Evolutionary conservation across 1,140 invertebrate genomes (phyloP).

Genomic region (Rhizoglyphus robini): DNA sequence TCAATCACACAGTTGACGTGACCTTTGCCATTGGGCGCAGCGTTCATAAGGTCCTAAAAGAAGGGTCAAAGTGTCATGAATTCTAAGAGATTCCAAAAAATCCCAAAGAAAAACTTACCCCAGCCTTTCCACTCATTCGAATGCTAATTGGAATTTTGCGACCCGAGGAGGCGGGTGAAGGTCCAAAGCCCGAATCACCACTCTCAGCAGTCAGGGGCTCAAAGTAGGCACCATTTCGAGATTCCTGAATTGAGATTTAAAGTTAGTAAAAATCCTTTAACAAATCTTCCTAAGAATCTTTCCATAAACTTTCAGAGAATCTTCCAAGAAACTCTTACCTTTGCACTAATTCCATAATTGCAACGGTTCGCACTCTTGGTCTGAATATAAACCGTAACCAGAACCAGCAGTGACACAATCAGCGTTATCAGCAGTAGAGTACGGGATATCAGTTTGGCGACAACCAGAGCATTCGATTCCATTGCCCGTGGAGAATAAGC

Average conservation of each 20-base stretch:
- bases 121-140: constrained; percentile 27
- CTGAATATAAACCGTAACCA: constrained; percentile 19
- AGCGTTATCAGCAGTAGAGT: constrained; percentile 18
- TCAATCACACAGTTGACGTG: constrained; percentile 78
- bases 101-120: constrained; percentile 37
- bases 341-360: not conserved
- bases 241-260: constrained; percentile 39
- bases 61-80: not conserved
- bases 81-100: not conserved
- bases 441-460: constrained; percentile 17
- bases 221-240: constrained; percentile 19
- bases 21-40: constrained; percentile 47
- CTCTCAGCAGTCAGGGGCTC: constrained; percentile 16
- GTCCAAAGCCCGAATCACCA: constrained; percentile 3
- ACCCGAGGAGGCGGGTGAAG: not conserved
- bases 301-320: no score
- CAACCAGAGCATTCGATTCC: not conserved
- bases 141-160: constrained; percentile 5
- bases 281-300: not conserved
- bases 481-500: not conserved
- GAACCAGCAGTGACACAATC: constrained; percentile 14
- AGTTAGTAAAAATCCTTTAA: not conserved
- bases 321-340: not conserved
- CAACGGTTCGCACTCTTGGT: not conserved
- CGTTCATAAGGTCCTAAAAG: constrained; percentile 45